Evolutionary conservation across 2,797 vertebrate species (phyloP), one percentile per base, ranked within the genome.

Genomic region (Bovichtus diacanthus): DNA sequence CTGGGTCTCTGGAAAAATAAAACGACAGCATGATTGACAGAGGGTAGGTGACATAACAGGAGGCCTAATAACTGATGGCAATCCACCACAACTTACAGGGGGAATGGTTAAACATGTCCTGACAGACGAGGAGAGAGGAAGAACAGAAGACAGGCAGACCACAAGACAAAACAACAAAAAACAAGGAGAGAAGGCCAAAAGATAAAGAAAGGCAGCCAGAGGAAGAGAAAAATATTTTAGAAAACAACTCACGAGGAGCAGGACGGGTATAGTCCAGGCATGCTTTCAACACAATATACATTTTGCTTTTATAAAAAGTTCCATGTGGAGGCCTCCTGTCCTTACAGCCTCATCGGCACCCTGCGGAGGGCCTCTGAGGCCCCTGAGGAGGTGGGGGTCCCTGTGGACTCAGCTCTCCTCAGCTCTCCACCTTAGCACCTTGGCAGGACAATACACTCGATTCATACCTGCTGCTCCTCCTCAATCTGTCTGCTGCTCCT

Each of bases 361-460:
- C 82, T 74, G 29, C 31, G 12, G 27, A 64, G 64, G 82, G 78
- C 82, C 88, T 81, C 85, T 12, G 46, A 65, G 80, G 87, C 49
- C 79, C 63, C 74, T 46, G 39, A 51, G 78, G 39, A 51, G 78
- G 67, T 67, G 82, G 78, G 73, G 85, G 65, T 81, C 82, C 81
- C 84, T 29, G 46, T 71, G 68, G 87, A 70, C 82, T 82, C 82
- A 51, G 83, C 84, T 89, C 89, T 88, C 79, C 80, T 77, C 76
- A 70, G 81, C 54, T 70, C 74, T 73, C 54, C 80, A 82, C 65
- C 81, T 41, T 71, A 66, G 82, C 61, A 80, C 81, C 81, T 79
- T 46, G 27, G 77, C 65, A 80, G 63, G 78, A 93, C 92, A 93
- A 93, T 93, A 84, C 80, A 80, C 49, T 76, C 70, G 39, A 94